These are phyloP conservation scores for Prionailurus viverrinus DNA, from an alignment of 2,113 vertebrate species.

Conservation along the genomic window DNA sequence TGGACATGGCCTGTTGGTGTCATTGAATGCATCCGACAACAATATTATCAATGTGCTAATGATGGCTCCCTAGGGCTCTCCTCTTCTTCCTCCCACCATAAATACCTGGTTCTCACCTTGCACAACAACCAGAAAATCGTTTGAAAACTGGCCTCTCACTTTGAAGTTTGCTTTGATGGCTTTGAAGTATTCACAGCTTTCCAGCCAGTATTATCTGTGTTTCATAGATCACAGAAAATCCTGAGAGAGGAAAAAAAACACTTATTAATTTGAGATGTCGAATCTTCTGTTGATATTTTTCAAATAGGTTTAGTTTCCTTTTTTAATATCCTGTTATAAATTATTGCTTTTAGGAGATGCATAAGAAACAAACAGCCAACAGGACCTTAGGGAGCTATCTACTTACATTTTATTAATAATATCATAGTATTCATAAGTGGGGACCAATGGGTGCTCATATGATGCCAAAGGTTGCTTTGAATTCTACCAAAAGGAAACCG, in stretches of 20 bases:
- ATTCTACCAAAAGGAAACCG: neutral
- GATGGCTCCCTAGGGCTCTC: neutral
- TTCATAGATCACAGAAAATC: constrained; percentile 69
- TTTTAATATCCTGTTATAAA: constrained; percentile 54
- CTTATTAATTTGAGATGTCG: constrained; percentile 56
- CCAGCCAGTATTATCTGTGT: constrained; percentile 21
- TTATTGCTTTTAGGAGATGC: neutral
- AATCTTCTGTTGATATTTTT: constrained; percentile 43
- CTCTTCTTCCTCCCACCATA: neutral
- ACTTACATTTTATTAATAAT: constrained; percentile 25
- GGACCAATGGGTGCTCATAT: neutral
- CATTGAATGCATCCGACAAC: neutral
- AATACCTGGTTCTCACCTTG: constrained; percentile 42
- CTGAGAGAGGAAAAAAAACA: constrained; percentile 3
- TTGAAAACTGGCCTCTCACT: constrained; percentile 46
- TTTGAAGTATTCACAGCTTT: constrained; percentile 64
- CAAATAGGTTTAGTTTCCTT: constrained; percentile 37
- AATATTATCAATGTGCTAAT: neutral
- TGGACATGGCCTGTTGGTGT: neutral
- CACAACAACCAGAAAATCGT: constrained; percentile 37
- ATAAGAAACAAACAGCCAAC: neutral
- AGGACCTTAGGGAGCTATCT: neutral
- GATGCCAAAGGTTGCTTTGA: neutral
- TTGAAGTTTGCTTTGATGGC: constrained; percentile 67
- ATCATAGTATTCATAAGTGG: neutral